phyloP scores from a whole-genome alignment of 2,113 vertebrate genomes.

The Corythornis vintsioides region DNA sequence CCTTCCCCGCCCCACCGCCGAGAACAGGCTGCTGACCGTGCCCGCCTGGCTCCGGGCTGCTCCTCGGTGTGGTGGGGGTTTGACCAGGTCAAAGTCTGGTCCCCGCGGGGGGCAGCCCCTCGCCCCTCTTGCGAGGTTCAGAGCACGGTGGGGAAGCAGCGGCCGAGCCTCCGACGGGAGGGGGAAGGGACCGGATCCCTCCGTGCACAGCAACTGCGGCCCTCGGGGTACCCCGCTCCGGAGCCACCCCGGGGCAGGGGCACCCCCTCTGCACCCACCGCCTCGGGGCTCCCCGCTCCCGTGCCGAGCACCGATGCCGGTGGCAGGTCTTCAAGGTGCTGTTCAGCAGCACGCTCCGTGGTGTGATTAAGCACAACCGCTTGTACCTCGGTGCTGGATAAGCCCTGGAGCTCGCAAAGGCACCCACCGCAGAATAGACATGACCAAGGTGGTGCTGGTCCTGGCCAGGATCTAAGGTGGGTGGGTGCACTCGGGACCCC shows the following conservation, averaged over 20 bases:
- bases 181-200: background rate
- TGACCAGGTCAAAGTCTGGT: background rate
- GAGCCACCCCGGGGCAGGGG: background rate
- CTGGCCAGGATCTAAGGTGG: background rate
- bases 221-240: background rate
- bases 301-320: background rate
- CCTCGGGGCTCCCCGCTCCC: background rate
- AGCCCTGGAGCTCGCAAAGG: background rate
- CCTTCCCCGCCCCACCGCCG: background rate
- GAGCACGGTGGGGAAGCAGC: background rate
- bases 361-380: background rate
- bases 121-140: no score
- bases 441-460: background rate
- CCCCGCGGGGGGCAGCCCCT: background rate
- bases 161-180: background rate
- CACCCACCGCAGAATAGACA: fast-evolving
- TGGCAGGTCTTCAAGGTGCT: background rate
- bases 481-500: background rate
- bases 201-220: no score
- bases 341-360: background rate
- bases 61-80: no score
- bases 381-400: background rate
- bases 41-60: background rate
- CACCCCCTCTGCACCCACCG: background rate
- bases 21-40: background rate